Base-by-base conservation (phyloP, 2,888 invertebrate species). In the Amorpha juglandis region DNA sequence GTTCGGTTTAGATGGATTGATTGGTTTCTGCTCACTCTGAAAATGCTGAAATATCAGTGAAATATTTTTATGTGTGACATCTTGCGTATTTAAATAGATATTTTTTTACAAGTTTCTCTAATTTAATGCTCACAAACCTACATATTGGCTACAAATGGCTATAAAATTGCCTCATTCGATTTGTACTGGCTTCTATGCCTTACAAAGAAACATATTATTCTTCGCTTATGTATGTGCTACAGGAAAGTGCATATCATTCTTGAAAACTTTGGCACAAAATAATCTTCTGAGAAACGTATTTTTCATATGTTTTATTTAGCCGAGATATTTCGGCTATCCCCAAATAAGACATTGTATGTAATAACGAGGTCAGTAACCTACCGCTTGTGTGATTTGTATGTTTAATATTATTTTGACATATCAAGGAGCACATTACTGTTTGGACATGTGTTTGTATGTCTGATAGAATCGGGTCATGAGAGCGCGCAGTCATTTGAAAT, bases 341-440 rank as follows among this genome's bases (percentile, higher is more conserved):
- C 78, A 73, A 77, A 80, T 80, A 79, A 75, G 78, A 77, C 86
- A 82, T 85, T 87, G 82, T 85, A 86, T 84, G 82, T 76, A 72
- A 70, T 76, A 77, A 71, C 68, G 74, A 78, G 89, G 84, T 67
- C 86, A 83, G 68, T 85, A 80, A 86, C 89, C 85, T 74, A 75
- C 12, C 42, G 52, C 64, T 72, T 58, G 52, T 33, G 16, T 63
- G 66, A 66, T 16, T 51, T 63, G 45, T 62, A 62, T 51, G 52
- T 62, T 50, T 42, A 33, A 53, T 53, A 52, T 63, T 47, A 27
- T 52, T 65, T 51, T 62, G 12, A 64, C 16, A 35, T 66, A 27
- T 53, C 42, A 52, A 16, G 52, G 45, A 53, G 51, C 66, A 63
- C 33, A 63, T 63, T 53, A 19, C 64, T 53, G 42, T 38, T 45